phyloP scores from a whole-genome alignment of 2,113 vertebrate species.

The Notechis scutatus region DNA sequence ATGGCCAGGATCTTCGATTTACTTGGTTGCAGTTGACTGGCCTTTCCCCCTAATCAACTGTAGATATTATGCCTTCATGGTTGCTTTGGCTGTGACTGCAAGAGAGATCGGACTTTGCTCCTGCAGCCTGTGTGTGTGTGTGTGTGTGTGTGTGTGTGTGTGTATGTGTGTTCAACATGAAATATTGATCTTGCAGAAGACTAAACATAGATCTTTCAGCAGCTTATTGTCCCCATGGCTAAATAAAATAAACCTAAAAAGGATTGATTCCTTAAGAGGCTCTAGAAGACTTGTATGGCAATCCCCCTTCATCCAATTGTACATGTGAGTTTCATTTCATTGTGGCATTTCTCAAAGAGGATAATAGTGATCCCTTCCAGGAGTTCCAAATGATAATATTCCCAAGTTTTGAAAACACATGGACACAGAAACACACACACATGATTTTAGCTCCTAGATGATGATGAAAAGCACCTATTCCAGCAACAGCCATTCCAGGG shows the following conservation, averaged over 20 bases:
- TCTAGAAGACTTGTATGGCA: background rate
- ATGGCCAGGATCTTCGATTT: background rate
- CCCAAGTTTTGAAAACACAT: background rate
- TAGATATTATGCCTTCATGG: background rate
- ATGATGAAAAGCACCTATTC: background rate
- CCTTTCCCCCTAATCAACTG: background rate
- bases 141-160: background rate
- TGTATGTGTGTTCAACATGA: background rate
- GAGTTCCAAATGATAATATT: background rate
- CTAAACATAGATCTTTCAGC: background rate
- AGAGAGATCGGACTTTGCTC: background rate
- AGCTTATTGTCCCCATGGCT: background rate
- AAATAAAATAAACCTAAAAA: background rate
- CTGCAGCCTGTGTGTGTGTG: background rate
- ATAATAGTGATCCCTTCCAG: background rate
- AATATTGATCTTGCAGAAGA: background rate
- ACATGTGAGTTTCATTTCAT: background rate
- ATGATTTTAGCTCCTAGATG: background rate
- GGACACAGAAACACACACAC: no score
- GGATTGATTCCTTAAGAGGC: background rate
- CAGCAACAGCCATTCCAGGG: background rate
- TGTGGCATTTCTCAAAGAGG: background rate
- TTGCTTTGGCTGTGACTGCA: background rate
- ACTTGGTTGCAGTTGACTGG: background rate
- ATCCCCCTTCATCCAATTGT: background rate